phyloP scores from a whole-genome alignment of 2,888 invertebrate genomes.

The Apodemia zela region DNA sequence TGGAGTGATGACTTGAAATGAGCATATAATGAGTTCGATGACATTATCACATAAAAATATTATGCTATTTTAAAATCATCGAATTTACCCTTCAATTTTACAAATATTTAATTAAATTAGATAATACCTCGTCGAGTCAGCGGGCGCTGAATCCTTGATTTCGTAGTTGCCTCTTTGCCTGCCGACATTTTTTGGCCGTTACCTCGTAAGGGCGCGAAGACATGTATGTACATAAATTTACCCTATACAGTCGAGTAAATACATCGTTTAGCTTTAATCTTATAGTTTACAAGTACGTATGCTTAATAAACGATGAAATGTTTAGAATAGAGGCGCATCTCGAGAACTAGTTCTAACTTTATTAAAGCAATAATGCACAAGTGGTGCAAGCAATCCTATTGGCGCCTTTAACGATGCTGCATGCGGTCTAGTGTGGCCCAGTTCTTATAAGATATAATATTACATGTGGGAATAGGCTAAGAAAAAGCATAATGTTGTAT shows the following conservation, averaged over 20 bases:
- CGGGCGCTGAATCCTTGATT: too few relatives aligned
- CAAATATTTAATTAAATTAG: too few relatives aligned
- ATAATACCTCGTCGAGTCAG: too few relatives aligned
- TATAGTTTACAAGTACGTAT: neutral
- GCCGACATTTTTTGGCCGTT: too few relatives aligned
- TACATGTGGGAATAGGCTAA: neutral
- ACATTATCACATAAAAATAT: too few relatives aligned
- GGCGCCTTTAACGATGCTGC: constrained; percentile 1
- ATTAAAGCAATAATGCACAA: constrained; percentile 11
- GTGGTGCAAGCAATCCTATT: constrained; percentile 5
- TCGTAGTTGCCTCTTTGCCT: too few relatives aligned
- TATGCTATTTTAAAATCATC: too few relatives aligned
- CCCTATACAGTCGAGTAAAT: neutral
- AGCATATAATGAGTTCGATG: too few relatives aligned
- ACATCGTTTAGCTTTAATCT: neutral
- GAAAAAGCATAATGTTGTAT: neutral
- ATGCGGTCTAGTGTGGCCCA: constrained; percentile 3
- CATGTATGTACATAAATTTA: too few relatives aligned
- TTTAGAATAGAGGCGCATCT: neutral
- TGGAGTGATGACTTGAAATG: too few relatives aligned
- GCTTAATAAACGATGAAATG: neutral
- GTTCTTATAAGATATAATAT: neutral
- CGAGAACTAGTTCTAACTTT: constrained; percentile 6
- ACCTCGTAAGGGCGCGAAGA: too few relatives aligned
- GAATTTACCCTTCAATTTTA: too few relatives aligned